These are phyloP conservation scores for Enteromius treurensis DNA, from an alignment of 2,797 vertebrate species.

Conservation along the genomic window DNA sequence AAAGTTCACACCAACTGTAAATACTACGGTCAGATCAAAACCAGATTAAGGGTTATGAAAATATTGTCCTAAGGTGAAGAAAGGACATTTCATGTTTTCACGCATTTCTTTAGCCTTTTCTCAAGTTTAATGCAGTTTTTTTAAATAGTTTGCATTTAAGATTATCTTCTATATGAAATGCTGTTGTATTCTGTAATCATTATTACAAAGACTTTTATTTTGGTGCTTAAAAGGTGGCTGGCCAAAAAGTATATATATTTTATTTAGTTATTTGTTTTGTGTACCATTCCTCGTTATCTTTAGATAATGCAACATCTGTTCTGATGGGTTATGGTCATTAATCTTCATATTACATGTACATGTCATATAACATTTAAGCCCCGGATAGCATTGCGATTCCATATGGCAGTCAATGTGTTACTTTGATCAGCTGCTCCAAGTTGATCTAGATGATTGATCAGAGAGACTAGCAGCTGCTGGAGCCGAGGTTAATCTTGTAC, in stretches of 20 bases:
- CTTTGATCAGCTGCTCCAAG: neutral
- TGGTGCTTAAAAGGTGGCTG: neutral
- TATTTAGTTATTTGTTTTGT: neutral
- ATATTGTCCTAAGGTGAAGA: neutral
- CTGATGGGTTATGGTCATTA: neutral
- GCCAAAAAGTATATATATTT: neutral
- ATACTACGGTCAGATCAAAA: neutral
- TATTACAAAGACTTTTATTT: neutral
- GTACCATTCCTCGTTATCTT: neutral
- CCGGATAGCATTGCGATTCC: neutral
- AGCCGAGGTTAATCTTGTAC: neutral
- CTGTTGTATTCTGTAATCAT: too few relatives aligned
- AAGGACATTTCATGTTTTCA: conserved; percentile 39
- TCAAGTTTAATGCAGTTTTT: neutral
- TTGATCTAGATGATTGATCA: neutral
- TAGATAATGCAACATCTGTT: neutral
- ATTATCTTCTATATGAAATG: neutral
- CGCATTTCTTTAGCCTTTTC: neutral
- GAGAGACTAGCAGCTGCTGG: neutral
- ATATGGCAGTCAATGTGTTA: neutral
- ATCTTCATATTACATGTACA: neutral
- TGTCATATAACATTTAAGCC: neutral
- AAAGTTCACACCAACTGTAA: conserved; percentile 36
- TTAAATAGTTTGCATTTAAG: neutral
- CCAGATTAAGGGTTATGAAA: conserved; percentile 4